Evolutionary conservation across 2,797 vertebrate genomes (phyloP), one percentile per base, ranked within the genome.

Genomic region (Bucorvus abyssinicus): DNA sequence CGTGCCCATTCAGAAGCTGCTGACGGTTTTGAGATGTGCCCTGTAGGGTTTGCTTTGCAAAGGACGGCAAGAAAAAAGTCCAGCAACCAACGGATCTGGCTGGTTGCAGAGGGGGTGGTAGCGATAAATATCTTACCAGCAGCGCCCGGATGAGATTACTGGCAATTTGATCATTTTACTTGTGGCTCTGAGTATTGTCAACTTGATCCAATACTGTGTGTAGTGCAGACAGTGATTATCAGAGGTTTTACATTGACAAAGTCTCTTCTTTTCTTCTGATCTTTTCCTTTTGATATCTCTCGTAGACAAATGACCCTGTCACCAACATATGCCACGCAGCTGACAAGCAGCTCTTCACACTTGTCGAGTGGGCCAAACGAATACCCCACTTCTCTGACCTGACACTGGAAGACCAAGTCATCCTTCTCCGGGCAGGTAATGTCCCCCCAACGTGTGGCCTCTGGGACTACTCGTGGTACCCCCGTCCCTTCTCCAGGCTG

Each of bases 321-420:
- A 99, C 99, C 90, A 99, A 99, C 91, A 99, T 99, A 95, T 99
- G 99, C 97, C 99, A 99, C 0, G 99, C 99, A 0, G 99, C 99
- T 1, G 99, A 99, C 95, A 99, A 99, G 92, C 99, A 99, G 97
- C 99, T 99, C 55, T 99, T 99, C 93, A 99, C 99, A 0, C 98
- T 99, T 1, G 99, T 99, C 3, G 99, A 99, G 95, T 99, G 99
- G 99, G 99, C 99, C 95, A 99, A 99, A 96, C 98, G 99, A 97
- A 99, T 99, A 87, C 99, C 99, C 0, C 99, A 99, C 96, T 99
- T 99, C 98, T 99, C 99, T 0, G 98, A 99, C 71, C 98, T 99
- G 76, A 98, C 98, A 0, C 96, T 99, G 68, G 99, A 99, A 52
- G 99, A 99, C 96, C 99, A 99, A 97, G 99, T 99, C 96, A 99